Evolutionary conservation across 2,888 invertebrate species (phyloP).

Genomic region (Spilarctia lutea): DNA sequence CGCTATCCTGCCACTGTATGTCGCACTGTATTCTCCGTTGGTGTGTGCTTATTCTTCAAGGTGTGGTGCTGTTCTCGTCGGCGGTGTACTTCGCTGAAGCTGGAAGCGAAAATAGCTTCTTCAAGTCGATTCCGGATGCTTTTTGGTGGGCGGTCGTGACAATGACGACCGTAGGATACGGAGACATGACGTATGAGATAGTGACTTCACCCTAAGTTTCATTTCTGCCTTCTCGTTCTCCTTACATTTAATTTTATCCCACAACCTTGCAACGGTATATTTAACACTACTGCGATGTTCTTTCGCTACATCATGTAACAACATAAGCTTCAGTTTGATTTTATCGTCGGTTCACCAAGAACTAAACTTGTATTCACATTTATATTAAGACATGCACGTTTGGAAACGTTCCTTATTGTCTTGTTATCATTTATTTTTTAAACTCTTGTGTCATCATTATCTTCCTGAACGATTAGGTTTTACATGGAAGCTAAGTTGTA

Average conservation of each 20-base stretch:
- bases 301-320: constrained; percentile 78
- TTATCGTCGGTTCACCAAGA: constrained; percentile 76
- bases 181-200: constrained; percentile 98
- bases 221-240: constrained; percentile 75
- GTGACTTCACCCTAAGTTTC: constrained; percentile 79
- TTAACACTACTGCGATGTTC: constrained; percentile 76
- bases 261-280: constrained; percentile 72
- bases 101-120: constrained; percentile 99
- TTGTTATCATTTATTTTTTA: constrained; percentile 64
- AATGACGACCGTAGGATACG: constrained; percentile 99
- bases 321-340: constrained; percentile 75
- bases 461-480: constrained; percentile 73
- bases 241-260: constrained; percentile 73
- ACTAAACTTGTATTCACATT: constrained; percentile 73
- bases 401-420: constrained; percentile 60
- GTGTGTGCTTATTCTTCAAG: constrained; percentile 91
- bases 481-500: constrained; percentile 78
- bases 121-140: constrained; percentile 99
- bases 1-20: constrained; percentile 76
- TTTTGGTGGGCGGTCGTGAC: constrained; percentile 99
- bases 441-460: constrained; percentile 63
- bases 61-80: constrained; percentile 99
- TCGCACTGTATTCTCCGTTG: constrained; percentile 85
- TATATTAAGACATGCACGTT: constrained; percentile 71
- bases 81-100: constrained; percentile 99